Percentiles rank a stretch among this genome's conserved stretches.
Conservation (phyloP, 2,888 invertebrate genomes). For the Melinopterus prodromus region DNA sequence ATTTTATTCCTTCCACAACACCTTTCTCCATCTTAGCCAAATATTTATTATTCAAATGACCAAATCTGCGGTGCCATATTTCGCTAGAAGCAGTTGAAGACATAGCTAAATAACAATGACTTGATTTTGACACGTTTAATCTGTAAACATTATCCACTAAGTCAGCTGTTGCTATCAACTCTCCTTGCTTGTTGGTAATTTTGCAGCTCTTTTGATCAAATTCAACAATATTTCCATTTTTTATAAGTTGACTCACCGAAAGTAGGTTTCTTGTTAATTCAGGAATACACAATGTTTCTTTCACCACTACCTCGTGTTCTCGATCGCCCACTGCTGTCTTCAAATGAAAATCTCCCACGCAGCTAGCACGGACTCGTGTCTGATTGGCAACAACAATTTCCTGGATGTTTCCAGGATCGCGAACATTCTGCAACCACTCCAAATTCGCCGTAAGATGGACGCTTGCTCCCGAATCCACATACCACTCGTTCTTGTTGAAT, state of each 20-base stretch:
- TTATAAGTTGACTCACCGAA: constrained; percentile 36
- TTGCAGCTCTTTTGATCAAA: constrained; percentile 32
- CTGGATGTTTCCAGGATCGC: background rate
- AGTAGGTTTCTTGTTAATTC: constrained; percentile 35
- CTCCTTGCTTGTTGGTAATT: constrained; percentile 28
- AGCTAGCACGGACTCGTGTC: background rate
- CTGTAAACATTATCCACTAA: constrained; percentile 34
- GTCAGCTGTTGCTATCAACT: constrained; percentile 33
- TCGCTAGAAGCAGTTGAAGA: constrained; percentile 15
- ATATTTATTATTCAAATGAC: constrained; percentile 33
- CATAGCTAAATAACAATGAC: background rate
- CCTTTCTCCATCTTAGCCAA: constrained; percentile 32
- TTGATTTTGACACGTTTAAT: constrained; percentile 28
- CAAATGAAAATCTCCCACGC: constrained; percentile 32
- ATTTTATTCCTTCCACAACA: constrained; percentile 30
- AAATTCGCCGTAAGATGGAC: constrained; percentile 39
- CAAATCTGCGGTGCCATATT: constrained; percentile 38
- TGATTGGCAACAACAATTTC: constrained; percentile 33
- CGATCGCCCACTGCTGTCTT: constrained; percentile 19
- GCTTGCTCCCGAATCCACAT: constrained; percentile 41
- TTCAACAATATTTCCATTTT: constrained; percentile 33
- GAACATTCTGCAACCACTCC: constrained; percentile 24
- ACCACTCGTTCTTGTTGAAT: background rate
- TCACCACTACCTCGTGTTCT: constrained; percentile 22
- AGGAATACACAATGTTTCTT: constrained; percentile 25